Conservation (phyloP, 2,888 invertebrate genomes). For the Branchipolynoe longqiensis region DNA sequence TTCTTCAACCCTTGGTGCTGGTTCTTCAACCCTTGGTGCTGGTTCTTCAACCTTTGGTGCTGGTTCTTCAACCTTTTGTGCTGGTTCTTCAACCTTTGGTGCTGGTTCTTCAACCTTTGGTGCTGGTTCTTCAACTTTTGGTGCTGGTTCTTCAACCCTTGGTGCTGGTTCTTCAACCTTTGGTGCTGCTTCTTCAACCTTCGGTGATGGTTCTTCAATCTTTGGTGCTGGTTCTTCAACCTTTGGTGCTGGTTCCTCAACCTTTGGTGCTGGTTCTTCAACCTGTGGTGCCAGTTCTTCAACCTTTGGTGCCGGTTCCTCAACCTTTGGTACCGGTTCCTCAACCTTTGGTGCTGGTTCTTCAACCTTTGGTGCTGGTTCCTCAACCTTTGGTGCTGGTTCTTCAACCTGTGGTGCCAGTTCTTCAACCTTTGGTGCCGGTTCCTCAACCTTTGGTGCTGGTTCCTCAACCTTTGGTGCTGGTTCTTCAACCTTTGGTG, state of each 20-base stretch:
- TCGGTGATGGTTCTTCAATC: background rate
- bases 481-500: background rate
- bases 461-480: background rate
- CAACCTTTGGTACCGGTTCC: background rate
- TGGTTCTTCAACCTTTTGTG: background rate
- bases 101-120: background rate
- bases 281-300: background rate
- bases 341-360: background rate
- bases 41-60: background rate
- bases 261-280: background rate
- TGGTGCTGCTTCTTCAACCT: too few species aligned
- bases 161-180: background rate
- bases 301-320: too few species aligned
- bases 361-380: too few species aligned
- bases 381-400: background rate
- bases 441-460: background rate
- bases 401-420: background rate
- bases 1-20: conserved; percentile 35
- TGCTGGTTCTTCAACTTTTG: background rate
- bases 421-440: background rate
- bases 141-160: background rate
- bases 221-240: too few species aligned
- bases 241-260: background rate
- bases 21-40: background rate
- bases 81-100: background rate